Conservation (phyloP, 2,113 vertebrate genomes). For the Candoia aspera region DNA sequence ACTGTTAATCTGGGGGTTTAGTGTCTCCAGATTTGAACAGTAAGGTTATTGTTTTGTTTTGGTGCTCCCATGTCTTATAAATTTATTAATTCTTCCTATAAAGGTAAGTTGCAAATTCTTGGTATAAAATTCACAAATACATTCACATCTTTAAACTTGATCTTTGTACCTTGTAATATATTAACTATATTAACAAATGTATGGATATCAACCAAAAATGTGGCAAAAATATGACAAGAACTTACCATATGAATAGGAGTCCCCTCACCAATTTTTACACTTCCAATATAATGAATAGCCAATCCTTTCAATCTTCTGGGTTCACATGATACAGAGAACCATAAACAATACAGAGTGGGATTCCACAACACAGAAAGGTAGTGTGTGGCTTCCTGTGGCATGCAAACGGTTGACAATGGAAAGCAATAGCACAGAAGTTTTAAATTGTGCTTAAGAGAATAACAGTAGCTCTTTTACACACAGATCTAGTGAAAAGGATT, state of each 20-base stretch:
- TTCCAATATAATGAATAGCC: not conserved
- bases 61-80: not conserved
- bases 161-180: too few species aligned
- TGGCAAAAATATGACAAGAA: not conserved
- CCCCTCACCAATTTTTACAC: not conserved
- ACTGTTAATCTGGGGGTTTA: not conserved
- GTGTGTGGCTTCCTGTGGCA: not conserved
- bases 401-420: not conserved
- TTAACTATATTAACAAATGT: not conserved
- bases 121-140: too few species aligned
- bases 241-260: not conserved
- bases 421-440: not conserved
- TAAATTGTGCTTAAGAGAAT: not conserved
- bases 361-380: not conserved
- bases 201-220: not conserved
- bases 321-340: not conserved
- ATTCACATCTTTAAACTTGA: too few species aligned
- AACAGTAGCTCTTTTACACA: not conserved
- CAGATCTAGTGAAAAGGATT: not conserved
- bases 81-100: not conserved
- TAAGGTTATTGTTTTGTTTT: not conserved
- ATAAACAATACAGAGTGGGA: not conserved
- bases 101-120: too few species aligned
- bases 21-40: not conserved
- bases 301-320: not conserved